A percentile compares a stretch with the other conserved stretches of the same genome.
These are phyloP conservation scores for Nemurella pictetii DNA, from an alignment of 2,888 invertebrate genomes.

Conservation along the genomic window DNA sequence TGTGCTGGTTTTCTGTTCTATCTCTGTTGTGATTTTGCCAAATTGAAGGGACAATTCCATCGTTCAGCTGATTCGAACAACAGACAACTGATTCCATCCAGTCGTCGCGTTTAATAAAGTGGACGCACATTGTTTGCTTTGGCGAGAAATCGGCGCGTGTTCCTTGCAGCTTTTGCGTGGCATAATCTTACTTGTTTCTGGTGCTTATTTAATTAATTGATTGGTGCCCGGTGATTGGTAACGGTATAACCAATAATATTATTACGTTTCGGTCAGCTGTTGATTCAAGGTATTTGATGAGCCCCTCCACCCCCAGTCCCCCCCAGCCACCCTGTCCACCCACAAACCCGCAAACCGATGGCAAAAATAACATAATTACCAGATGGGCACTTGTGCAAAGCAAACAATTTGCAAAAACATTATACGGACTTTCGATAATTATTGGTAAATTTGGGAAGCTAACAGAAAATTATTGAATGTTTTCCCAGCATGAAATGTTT, in stretches of 20 bases:
- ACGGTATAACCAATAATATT: neutral
- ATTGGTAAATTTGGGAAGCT: neutral
- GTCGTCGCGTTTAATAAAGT: neutral
- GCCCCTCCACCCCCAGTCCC: neutral
- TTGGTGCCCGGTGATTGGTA: neutral
- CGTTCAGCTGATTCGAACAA: no score
- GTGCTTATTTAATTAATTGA: neutral
- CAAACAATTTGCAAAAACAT: neutral
- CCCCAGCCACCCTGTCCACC: neutral
- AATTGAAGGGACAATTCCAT: no score
- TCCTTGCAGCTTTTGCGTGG: neutral
- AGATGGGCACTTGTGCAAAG: neutral
- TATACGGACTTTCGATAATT: neutral
- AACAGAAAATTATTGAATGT: neutral
- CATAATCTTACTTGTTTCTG: neutral
- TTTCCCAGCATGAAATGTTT: neutral
- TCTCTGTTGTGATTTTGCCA: no score
- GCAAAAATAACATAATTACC: neutral
- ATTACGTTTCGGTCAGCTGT: neutral
- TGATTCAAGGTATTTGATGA: neutral
- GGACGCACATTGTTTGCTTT: neutral
- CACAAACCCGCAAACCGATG: neutral
- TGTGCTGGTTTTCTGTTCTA: no score
- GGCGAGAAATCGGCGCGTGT: neutral
- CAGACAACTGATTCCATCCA: neutral